These are phyloP conservation scores for Zaprionus nigranus DNA, from an alignment of 1,140 invertebrate species.

Conservation along the genomic window DNA sequence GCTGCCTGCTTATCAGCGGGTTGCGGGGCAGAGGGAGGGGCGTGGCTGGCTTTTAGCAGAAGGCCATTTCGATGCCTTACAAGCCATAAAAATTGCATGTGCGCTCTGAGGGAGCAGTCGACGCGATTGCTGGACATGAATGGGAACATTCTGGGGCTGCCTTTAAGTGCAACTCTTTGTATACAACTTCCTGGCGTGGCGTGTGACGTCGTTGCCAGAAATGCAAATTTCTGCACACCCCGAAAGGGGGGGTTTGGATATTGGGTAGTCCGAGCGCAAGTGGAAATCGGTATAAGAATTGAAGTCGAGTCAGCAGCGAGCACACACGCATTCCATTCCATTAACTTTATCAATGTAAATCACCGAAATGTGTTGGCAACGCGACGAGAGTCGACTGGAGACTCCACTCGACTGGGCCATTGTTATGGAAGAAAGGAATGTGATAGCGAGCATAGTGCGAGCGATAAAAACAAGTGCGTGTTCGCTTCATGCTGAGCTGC, in stretches of 20 bases:
- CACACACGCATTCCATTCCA: slow-evolving; percentile 80
- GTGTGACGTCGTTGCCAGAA: slow-evolving; percentile 70
- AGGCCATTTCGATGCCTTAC: slow-evolving; percentile 62
- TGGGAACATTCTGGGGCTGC: slow-evolving; percentile 62
- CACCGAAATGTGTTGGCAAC: slow-evolving; percentile 73
- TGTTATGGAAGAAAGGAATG: slow-evolving; percentile 51
- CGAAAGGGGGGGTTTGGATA: neutral
- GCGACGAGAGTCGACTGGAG: slow-evolving; percentile 1
- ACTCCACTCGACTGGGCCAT: slow-evolving; percentile 24
- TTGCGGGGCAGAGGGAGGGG: neutral
- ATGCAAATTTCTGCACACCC: slow-evolving; percentile 79
- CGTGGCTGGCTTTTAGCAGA: slow-evolving; percentile 32
- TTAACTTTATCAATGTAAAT: slow-evolving; percentile 82
- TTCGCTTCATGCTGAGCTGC: slow-evolving; percentile 12
- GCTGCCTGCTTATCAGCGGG: neutral
- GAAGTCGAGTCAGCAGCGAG: slow-evolving; percentile 64
- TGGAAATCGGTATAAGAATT: slow-evolving; percentile 44
- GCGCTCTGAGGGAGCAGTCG: too few relatives aligned
- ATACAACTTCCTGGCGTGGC: slow-evolving; percentile 80
- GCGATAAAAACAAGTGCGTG: slow-evolving; percentile 58
- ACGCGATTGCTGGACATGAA: slow-evolving; percentile 52
- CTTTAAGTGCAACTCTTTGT: slow-evolving; percentile 82
- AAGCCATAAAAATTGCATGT: slow-evolving; percentile 79
- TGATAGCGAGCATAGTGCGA: slow-evolving; percentile 31
- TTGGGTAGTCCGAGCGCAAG: slow-evolving; percentile 6